These are phyloP conservation scores for Lordiphosa andalusiaca DNA, from an alignment of 2,888 invertebrate species.

Conservation along the genomic window DNA sequence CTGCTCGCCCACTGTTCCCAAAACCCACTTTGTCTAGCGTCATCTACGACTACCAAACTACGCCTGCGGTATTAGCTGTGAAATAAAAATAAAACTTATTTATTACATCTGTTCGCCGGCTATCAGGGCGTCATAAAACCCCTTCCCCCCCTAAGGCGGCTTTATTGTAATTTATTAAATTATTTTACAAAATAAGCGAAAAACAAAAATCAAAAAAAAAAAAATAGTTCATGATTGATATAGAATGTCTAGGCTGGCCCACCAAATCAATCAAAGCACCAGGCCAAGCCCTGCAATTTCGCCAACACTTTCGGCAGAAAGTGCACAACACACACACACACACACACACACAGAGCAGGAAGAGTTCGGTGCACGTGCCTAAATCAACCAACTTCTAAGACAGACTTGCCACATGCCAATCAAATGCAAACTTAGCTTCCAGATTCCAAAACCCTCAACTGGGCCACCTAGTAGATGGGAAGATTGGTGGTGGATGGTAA, in stretches of 20 bases:
- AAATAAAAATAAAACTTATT: constrained; percentile 49
- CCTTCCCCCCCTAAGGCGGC: constrained; percentile 14
- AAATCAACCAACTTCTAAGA: constrained; percentile 1
- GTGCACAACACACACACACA: too few relatives aligned
- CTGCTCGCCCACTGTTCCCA: constrained; percentile 28
- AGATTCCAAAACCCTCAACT: constrained; percentile 23
- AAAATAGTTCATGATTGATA: constrained; percentile 29
- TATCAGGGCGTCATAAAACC: constrained; percentile 15
- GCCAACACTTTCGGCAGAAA: constrained; percentile 48
- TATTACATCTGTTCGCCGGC: constrained; percentile 38
- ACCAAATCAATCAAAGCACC: constrained; percentile 49
- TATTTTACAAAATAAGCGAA: constrained; percentile 56
- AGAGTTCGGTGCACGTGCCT: constrained; percentile 2
- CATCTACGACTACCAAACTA: not conserved
- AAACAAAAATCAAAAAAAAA: not conserved
- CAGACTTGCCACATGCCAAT: constrained; percentile 36
- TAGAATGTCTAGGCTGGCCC: constrained; percentile 22
- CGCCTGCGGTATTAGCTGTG: constrained; percentile 52
- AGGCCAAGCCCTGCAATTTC: constrained; percentile 35
- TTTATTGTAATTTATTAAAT: constrained; percentile 63
- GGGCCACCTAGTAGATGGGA: constrained; percentile 36
- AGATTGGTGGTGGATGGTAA: constrained; percentile 2
- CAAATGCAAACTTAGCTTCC: constrained; percentile 35
- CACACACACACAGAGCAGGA: not conserved
- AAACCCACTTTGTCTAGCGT: constrained; percentile 2